phyloP scores from a whole-genome alignment of 2,888 invertebrate genomes.

The Pristionchus mayeri region DNA sequence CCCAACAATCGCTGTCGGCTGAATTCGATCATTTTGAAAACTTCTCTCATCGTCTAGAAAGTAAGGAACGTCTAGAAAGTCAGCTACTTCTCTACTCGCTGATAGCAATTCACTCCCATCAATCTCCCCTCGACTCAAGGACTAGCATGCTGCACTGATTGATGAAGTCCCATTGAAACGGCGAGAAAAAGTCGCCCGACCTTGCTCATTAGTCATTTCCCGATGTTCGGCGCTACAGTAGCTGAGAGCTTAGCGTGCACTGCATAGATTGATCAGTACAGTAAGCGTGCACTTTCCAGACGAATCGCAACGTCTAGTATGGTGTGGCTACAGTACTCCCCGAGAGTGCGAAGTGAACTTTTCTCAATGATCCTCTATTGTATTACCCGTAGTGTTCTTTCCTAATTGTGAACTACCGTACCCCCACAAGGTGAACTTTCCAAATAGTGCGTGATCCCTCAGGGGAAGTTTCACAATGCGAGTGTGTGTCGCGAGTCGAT shows the following conservation, averaged over 20 bases:
- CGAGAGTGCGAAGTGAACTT: neutral
- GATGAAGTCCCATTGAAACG: neutral
- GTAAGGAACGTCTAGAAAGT: no score
- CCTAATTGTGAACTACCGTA: neutral
- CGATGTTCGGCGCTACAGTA: neutral
- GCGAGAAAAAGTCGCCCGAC: neutral
- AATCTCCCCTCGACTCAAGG: conserved; percentile 32
- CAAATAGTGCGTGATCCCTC: neutral
- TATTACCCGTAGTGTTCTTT: no score
- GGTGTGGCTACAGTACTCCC: neutral
- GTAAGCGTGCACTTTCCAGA: neutral
- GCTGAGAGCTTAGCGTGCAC: neutral
- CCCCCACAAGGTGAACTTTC: neutral
- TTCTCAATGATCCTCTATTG: neutral
- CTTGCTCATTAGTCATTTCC: conserved; percentile 27
- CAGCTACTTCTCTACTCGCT: no score
- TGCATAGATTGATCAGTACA: neutral
- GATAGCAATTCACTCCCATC: no score
- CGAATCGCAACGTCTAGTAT: neutral
- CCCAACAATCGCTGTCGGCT: no score
- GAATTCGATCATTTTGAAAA: no score
- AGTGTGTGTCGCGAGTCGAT: conserved; percentile 2
- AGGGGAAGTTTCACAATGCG: neutral
- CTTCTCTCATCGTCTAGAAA: no score
- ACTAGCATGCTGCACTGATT: conserved; percentile 12